Percentiles rank a stretch among this genome's conserved stretches.
Evolutionary conservation across 2,113 vertebrate genomes (phyloP).

Genomic region (Aramus guarauna): DNA sequence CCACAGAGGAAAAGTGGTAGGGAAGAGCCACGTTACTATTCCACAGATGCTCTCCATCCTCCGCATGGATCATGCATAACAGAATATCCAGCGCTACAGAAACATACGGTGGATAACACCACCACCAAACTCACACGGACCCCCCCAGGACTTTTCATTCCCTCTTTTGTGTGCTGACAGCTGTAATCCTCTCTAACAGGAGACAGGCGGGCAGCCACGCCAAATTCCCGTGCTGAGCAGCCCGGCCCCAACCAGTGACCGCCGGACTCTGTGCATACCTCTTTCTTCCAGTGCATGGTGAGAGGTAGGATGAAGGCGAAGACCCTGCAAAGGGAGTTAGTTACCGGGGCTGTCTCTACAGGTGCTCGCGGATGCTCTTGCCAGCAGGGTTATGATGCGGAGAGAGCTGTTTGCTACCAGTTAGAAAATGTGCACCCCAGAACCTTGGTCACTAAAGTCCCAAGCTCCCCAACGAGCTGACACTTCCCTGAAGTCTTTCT

Average conservation of each 20-base stretch:
- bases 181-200: accelerated
- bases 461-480: background rate
- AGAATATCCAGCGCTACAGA: accelerated
- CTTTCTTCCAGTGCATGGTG: accelerated
- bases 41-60: background rate
- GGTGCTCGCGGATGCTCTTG: accelerated
- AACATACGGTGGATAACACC: accelerated
- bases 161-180: background rate
- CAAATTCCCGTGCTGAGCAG: background rate
- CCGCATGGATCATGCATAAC: accelerated
- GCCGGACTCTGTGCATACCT: accelerated
- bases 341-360: background rate
- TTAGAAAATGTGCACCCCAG: accelerated
- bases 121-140: background rate
- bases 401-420: background rate
- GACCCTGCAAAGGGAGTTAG: background rate
- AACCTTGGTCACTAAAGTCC: accelerated
- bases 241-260: accelerated
- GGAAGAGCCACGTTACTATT: background rate
- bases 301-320: accelerated
- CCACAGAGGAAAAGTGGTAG: background rate
- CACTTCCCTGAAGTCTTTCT: background rate
- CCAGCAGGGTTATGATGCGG: background rate
- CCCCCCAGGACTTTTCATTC: background rate
- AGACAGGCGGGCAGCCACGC: accelerated